phyloP scores from a whole-genome alignment of 2,113 vertebrate genomes.

The Vidua chalybeata region DNA sequence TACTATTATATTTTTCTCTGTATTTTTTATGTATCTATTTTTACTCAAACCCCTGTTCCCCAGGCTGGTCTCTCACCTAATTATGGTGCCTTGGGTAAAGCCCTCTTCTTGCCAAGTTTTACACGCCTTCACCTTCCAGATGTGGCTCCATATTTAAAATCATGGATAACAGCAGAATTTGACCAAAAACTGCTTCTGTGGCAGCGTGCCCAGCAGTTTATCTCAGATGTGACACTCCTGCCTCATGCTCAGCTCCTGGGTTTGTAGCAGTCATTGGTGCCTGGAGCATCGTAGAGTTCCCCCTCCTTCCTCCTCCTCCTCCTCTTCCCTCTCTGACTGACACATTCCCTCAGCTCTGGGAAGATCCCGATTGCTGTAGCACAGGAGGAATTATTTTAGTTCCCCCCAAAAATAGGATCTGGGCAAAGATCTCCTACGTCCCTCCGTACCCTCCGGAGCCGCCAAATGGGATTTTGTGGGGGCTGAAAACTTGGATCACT shows the following conservation, averaged over 20 bases:
- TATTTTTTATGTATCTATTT: background rate
- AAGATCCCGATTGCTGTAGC: background rate
- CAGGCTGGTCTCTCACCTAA: background rate
- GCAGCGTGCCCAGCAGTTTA: background rate
- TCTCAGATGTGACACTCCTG: background rate
- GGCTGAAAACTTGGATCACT: background rate
- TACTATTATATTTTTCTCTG: background rate
- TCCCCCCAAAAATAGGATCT: slow-evolving; percentile 41
- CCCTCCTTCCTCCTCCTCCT: background rate
- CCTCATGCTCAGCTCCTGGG: background rate
- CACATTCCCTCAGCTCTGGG: background rate
- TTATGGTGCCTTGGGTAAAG: background rate
- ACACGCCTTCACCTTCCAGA: background rate
- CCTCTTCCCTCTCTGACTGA: slow-evolving; percentile 1
- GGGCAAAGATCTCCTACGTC: background rate
- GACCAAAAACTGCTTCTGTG: background rate
- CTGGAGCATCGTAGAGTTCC: background rate
- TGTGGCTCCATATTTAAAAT: background rate
- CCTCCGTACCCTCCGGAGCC: background rate
- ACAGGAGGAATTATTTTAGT: slow-evolving; percentile 32
- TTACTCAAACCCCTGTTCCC: background rate
- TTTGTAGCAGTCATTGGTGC: background rate
- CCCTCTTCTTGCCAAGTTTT: background rate
- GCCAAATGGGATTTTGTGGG: background rate
- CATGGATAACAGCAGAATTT: background rate